These are phyloP conservation scores for Blastomussa wellsi DNA, from an alignment of 92 coral and sea anemone genomes.

Conservation along the genomic window DNA sequence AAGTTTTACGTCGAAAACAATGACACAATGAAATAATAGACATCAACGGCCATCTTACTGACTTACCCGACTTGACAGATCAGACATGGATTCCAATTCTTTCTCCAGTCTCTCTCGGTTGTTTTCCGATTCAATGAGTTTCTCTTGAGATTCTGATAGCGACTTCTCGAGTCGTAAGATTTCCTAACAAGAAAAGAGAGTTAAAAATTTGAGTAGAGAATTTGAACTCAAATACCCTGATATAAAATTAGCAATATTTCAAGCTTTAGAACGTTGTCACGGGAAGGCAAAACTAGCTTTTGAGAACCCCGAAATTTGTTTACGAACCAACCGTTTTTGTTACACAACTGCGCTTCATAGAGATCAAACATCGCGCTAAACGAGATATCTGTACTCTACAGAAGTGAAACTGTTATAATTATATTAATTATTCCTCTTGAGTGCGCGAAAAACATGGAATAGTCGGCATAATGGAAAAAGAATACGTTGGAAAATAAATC, in stretches of 20 bases:
- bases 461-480: no score
- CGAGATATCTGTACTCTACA: no score
- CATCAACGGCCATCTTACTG: not conserved
- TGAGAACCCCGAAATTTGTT: not conserved
- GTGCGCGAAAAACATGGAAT: no score
- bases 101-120: constrained; percentile 84
- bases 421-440: no score
- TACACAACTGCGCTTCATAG: no score
- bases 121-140: constrained; percentile 74
- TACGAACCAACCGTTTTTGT: not conserved
- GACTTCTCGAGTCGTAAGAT: constrained; percentile 90
- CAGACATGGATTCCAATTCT: constrained; percentile 90
- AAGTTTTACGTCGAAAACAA: no score
- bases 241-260: not conserved
- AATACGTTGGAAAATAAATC: no score
- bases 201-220: not conserved
- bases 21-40: not conserved
- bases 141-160: constrained; percentile 84
- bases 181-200: constrained; percentile 46
- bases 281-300: not conserved
- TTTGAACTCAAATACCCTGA: not conserved
- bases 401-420: no score
- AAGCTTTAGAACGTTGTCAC: not conserved
- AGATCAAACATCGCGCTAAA: no score
- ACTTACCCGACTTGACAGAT: constrained; percentile 85